These are phyloP conservation scores for Kryphioiulus occultus DNA, from an alignment of 2,888 invertebrate species.

Conservation along the genomic window DNA sequence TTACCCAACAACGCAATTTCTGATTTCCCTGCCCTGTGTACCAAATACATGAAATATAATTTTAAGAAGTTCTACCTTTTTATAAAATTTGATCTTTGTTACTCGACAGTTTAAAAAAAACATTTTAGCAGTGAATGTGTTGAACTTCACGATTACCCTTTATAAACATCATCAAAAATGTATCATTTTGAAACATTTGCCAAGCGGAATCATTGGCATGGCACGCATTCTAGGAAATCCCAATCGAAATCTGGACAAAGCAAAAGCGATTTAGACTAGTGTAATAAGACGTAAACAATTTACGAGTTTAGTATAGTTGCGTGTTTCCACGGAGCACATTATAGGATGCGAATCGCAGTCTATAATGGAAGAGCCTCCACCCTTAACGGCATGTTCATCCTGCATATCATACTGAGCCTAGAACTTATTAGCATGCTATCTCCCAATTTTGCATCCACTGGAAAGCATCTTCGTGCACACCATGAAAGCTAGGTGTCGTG, in stretches of 20 bases:
- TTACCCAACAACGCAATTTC: too few relatives aligned
- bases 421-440: constrained; percentile 35
- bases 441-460: background rate
- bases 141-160: too few relatives aligned
- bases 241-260: background rate
- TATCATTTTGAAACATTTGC: too few relatives aligned
- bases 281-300: constrained; percentile 20
- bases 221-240: background rate
- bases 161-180: too few relatives aligned
- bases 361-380: background rate
- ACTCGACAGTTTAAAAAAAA: too few relatives aligned
- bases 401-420: background rate
- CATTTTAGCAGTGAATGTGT: too few relatives aligned
- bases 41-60: too few relatives aligned
- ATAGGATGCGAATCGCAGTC: background rate
- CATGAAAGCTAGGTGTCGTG: constrained; percentile 20
- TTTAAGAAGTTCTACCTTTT: too few relatives aligned
- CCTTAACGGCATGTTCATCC: background rate
- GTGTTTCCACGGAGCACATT: background rate
- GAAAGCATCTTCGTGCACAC: background rate
- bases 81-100: too few relatives aligned
- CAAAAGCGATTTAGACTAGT: background rate
- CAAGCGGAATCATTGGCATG: too few relatives aligned
- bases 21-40: too few relatives aligned
- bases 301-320: background rate